Evolutionary conservation across 2,113 vertebrate species (phyloP), one percentile per base, ranked within the genome.

Genomic region (Agelaius tricolor): DNA sequence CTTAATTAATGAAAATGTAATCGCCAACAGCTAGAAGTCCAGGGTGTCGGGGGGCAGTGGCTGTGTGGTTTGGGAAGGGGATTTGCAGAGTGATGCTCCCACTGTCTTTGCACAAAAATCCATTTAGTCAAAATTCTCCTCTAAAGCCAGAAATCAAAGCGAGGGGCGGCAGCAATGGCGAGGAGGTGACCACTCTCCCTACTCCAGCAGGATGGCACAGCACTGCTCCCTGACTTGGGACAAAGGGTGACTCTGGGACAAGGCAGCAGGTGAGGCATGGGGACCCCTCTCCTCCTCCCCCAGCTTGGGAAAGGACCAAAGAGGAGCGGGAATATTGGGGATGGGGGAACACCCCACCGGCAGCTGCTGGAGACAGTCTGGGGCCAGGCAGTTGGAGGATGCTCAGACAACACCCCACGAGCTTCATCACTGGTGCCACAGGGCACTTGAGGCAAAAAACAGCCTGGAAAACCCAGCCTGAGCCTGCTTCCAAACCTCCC

Each of bases 41-140:
- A 2, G 61, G 16, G 39, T 58, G 43, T 17, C 10, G 35, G 39
- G 46, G 43, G 23, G 13, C 77, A 81, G 77, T 5, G 13, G 37
- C 28, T 17, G 54, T 0, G 1, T 3, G 2, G 33, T 58, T 79
- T 6, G 4, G 23, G 47, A 62, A 79, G 67, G 63, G 86, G 91
- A 90, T 93, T 59, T 93, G 93, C 94, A 92, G 81, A 96, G 93
- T 4, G 59, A 96, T 80, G 65, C 43, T 97, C 83, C 96, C 95
- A 68, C 93, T 84, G 92, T 23, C 96, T 92, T 71, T 9, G 14
- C 93, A 96, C 91, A 93, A 88, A 95, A 93, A 96, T 61, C 83
- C 83, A 41, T 84, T 97, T 72, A 95, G 95, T 87, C 81, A 94
- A 94, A 98, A 92, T 68, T 65, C 63, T 89, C 90, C 68, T 78